phyloP scores from a whole-genome alignment of 2,888 invertebrate genomes.

The Pristionchus japonicus region DNA sequence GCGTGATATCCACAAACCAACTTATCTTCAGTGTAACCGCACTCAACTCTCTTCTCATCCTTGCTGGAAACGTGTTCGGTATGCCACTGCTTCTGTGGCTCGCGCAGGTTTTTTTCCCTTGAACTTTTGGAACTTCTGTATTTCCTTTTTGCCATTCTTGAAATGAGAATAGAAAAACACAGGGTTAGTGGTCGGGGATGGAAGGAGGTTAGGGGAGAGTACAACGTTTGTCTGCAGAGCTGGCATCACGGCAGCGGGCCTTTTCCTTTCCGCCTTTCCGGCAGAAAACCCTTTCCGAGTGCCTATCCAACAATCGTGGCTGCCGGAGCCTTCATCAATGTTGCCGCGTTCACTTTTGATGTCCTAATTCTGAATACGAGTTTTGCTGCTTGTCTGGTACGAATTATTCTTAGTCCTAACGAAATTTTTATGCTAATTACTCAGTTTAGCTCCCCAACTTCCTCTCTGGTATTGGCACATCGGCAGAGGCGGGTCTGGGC shows the following conservation, averaged over 20 bases:
- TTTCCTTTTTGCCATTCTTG: no score
- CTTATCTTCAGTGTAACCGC: neutral
- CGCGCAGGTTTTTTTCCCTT: neutral
- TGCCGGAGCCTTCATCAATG: neutral
- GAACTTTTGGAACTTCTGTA: no score
- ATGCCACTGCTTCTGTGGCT: neutral
- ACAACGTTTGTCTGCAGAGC: neutral
- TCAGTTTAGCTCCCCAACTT: neutral
- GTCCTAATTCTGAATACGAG: neutral
- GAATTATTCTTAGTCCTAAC: no score
- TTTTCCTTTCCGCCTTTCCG: no score
- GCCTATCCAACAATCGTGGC: neutral
- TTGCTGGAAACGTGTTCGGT: neutral
- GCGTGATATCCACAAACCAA: no score
- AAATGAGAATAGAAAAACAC: no score
- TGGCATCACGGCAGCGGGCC: conserved; percentile 1
- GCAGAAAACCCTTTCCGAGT: neutral
- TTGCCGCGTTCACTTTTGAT: neutral
- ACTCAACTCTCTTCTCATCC: neutral
- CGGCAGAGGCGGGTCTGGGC: neutral
- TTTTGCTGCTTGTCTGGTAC: neutral
- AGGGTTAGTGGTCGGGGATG: no score
- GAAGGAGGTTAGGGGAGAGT: no score
- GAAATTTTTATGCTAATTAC: no score
- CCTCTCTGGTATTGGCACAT: neutral